Evolutionary conservation across 2,113 vertebrate species (phyloP).

Genomic region (Ibidorhyncha struthersii): DNA sequence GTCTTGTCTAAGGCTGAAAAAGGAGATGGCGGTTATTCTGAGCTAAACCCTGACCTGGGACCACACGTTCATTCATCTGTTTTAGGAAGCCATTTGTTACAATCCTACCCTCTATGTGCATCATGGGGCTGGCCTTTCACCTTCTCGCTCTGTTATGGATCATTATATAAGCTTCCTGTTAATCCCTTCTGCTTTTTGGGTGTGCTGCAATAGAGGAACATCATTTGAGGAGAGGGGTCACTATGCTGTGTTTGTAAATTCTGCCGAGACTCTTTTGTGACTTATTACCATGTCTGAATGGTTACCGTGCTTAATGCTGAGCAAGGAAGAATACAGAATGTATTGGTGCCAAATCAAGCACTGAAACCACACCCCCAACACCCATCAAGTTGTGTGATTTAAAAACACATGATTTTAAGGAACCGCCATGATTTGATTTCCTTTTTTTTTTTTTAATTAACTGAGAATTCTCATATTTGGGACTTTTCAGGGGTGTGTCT

Average conservation of each 20-base stretch:
- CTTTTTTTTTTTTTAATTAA: background rate
- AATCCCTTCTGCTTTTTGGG: background rate
- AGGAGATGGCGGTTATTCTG: background rate
- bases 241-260: background rate
- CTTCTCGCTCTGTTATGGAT: background rate
- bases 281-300: background rate
- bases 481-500: background rate
- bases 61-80: background rate
- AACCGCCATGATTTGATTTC: background rate
- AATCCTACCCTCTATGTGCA: background rate
- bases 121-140: background rate
- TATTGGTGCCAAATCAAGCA: background rate
- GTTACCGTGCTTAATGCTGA: background rate
- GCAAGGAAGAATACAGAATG: background rate
- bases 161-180: background rate
- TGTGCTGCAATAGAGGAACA: background rate
- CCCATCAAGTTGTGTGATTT: background rate
- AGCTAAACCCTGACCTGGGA: background rate
- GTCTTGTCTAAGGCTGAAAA: background rate
- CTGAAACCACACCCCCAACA: background rate
- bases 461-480: background rate
- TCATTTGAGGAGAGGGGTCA: fast-evolving
- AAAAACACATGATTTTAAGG: background rate
- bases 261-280: background rate
- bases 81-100: background rate